phyloP scores from a whole-genome alignment of 30 jellyfish, hydroid and myxozoan genomes.

The Turritopsis rubra region DNA sequence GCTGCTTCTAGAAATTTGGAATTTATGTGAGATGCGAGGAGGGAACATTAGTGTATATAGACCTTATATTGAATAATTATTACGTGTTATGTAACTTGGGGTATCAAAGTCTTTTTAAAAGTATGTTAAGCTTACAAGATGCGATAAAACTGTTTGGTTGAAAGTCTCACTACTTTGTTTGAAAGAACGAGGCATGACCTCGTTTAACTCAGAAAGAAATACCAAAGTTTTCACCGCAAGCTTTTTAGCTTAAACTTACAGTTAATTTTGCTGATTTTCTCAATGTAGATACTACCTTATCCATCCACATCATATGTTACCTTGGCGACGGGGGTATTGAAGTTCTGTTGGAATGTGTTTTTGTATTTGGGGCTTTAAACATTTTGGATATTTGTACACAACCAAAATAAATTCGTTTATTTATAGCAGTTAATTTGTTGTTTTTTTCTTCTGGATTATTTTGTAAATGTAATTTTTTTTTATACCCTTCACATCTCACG shows the following conservation, averaged over 20 bases:
- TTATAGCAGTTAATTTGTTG: background rate
- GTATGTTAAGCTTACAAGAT: no score
- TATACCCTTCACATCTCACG: background rate
- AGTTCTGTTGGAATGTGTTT: background rate
- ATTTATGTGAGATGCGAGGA: constrained; percentile 70
- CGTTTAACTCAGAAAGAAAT: no score
- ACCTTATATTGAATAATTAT: background rate
- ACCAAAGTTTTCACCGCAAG: no score
- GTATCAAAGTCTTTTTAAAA: no score
- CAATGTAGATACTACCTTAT: background rate
- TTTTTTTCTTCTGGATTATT: background rate
- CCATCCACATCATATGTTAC: background rate
- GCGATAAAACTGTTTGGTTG: no score
- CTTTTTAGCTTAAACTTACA: no score
- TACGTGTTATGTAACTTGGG: no score
- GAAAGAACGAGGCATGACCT: no score
- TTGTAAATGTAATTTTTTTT: background rate
- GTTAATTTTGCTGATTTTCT: no score
- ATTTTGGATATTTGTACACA: background rate
- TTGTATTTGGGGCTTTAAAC: background rate
- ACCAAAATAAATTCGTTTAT: background rate
- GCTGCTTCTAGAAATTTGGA: constrained; percentile 72
- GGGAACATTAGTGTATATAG: no score
- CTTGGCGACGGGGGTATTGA: no score
- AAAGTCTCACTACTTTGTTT: no score